Evolutionary conservation across 2,113 vertebrate genomes (phyloP).

Genomic region (Etia nguti): DNA sequence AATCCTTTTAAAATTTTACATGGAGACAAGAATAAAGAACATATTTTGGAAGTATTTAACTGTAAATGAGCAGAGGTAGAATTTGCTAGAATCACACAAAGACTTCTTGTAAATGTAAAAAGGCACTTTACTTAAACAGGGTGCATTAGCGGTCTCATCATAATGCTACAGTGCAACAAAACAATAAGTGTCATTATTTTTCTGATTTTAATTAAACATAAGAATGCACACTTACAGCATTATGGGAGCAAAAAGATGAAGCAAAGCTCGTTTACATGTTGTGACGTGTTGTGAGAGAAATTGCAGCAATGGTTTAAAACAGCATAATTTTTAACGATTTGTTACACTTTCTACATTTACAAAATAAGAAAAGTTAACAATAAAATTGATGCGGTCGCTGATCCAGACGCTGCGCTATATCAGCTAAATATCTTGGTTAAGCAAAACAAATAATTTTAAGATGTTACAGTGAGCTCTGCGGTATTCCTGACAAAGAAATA

Average conservation of each 20-base stretch:
- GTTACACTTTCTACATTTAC: neutral
- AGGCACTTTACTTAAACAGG: neutral
- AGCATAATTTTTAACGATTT: neutral
- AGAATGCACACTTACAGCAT: rapidly evolving
- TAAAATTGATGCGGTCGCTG: neutral
- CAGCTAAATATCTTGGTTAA: neutral
- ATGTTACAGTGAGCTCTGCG: neutral
- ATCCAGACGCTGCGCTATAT: neutral
- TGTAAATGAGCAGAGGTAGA: neutral
- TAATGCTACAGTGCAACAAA: neutral
- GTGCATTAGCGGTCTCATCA: neutral
- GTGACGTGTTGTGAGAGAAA: neutral
- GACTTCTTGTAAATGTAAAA: neutral
- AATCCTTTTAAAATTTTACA: neutral
- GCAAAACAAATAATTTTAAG: neutral
- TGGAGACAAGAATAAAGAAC: neutral
- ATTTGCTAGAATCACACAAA: neutral
- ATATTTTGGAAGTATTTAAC: neutral
- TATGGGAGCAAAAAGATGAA: neutral
- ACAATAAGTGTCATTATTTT: neutral
- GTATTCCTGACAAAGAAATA: neutral
- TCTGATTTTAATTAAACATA: neutral
- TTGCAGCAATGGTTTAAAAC: neutral
- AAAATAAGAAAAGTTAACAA: neutral
- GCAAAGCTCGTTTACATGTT: neutral